Percentiles rank a stretch among this genome's conserved stretches.
Evolutionary conservation across 35 echinoderm and acorn worm genomes (phyloP).

Genomic region (Lytechinus pictus): DNA sequence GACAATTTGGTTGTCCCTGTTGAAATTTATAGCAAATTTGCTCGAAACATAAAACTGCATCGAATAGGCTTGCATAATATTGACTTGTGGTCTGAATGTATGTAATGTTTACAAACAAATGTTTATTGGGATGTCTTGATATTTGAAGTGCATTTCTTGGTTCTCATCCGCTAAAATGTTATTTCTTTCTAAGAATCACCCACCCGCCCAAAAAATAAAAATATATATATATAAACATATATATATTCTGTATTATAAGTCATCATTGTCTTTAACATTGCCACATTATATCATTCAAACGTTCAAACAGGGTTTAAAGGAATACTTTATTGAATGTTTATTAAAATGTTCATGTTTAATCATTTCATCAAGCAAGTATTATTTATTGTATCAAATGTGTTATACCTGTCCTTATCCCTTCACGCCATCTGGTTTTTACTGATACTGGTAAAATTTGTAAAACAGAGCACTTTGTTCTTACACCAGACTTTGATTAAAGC

Average conservation of each 20-base stretch:
- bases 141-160: no score
- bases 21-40: no score
- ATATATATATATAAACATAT: no score
- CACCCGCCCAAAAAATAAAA: neutral
- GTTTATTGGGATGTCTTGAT: no score
- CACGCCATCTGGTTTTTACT: no score
- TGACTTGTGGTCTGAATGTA: no score
- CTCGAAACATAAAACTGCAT: no score
- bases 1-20: no score
- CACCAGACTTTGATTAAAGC: neutral
- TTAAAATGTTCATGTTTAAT: neutral
- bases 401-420: neutral
- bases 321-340: neutral
- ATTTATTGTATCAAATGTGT: neutral
- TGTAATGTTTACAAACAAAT: no score
- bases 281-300: neutral
- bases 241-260: neutral
- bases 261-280: neutral
- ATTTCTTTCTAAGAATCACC: neutral
- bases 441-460: neutral
- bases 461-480: neutral
- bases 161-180: no score
- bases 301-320: neutral
- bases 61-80: no score
- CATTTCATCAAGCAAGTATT: no score